A percentile compares a stretch with the other conserved stretches of the same genome.
phyloP scores from a whole-genome alignment of 30 jellyfish, hydroid and myxozoan genomes.

The Chironex yamaguchii region DNA sequence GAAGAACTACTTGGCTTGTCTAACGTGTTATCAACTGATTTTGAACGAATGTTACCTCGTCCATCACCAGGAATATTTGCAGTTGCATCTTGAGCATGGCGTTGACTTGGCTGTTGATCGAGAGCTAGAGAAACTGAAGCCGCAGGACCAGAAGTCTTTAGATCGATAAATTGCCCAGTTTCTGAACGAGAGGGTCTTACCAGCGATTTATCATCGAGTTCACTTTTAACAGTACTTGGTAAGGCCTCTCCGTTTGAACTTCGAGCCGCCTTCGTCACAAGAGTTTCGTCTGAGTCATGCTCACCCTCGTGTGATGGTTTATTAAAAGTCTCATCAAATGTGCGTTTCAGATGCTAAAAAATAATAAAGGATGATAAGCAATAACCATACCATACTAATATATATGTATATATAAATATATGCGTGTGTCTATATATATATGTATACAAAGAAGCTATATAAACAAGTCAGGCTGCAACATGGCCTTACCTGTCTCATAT shows the following conservation, averaged over 20 bases:
- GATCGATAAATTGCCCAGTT: neutral
- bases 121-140: neutral
- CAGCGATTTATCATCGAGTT: neutral
- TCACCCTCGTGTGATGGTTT: constrained; percentile 64
- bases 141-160: neutral
- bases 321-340: constrained; percentile 71
- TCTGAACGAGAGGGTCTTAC: neutral
- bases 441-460: no score
- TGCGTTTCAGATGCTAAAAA: constrained; percentile 66
- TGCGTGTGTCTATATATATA: no score
- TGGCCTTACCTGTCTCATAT: no score
- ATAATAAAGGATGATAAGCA: neutral
- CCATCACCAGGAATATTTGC: neutral
- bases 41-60: neutral
- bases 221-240: neutral
- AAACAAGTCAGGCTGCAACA: no score
- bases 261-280: constrained; percentile 63
- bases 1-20: neutral
- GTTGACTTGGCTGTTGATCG: neutral
- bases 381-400: no score
- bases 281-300: constrained; percentile 62
- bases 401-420: no score
- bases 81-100: neutral
- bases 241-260: neutral
- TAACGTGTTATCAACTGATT: neutral